These are phyloP conservation scores for Tiliacea aurago DNA, from an alignment of 2,888 invertebrate genomes.

Conservation along the genomic window DNA sequence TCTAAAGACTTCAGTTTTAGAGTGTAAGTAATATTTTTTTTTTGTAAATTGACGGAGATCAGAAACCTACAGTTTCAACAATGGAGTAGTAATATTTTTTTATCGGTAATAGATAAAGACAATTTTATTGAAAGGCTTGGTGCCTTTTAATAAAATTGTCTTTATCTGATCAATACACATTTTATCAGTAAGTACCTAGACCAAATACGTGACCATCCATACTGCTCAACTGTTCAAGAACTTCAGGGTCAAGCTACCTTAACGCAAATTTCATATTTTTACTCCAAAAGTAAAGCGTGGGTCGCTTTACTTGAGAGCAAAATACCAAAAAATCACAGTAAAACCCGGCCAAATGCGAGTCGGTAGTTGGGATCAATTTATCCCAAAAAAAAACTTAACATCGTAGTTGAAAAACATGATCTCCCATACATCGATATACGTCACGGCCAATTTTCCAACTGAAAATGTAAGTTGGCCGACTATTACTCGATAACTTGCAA, in stretches of 20 bases:
- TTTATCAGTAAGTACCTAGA: conserved; percentile 20
- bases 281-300: too few species aligned
- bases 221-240: conserved; percentile 11
- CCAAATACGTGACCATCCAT: conserved; percentile 40
- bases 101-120: too few species aligned
- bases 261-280: conserved; percentile 36
- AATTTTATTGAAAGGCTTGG: too few species aligned
- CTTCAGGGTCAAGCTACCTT: conserved; percentile 19
- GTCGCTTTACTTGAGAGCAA: conserved; percentile 1
- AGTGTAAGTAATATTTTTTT: background rate
- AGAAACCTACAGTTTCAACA: background rate
- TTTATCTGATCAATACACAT: conserved; percentile 13
- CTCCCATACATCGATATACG: too few species aligned
- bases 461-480: too few species aligned
- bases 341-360: too few species aligned
- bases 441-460: too few species aligned
- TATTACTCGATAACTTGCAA: too few species aligned
- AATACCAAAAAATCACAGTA: conserved; percentile 13
- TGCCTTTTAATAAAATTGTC: conserved; percentile 19
- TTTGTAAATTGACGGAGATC: background rate
- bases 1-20: background rate
- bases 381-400: too few species aligned
- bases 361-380: too few species aligned
- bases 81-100: background rate
- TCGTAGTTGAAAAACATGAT: too few species aligned